Evolutionary conservation across 2,797 vertebrate genomes (phyloP), one percentile per base, ranked within the genome.

Genomic region (Bovichtus variegatus): DNA sequence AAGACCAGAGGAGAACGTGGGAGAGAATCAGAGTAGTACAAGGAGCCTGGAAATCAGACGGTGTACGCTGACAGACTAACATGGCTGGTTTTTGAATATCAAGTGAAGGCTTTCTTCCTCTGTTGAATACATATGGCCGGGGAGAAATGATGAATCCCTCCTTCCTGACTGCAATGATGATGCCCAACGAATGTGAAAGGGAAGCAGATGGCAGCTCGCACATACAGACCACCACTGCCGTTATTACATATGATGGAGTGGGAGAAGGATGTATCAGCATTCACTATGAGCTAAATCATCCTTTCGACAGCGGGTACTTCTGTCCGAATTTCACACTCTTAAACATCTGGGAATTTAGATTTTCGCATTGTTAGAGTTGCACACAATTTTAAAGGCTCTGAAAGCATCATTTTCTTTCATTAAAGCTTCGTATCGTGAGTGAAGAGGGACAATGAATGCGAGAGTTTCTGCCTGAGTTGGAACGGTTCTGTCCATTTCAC

Each of bases 51-150:
- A 81, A 89, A 88, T 90, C 87, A 77, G 70, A 86, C 19, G 16
- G 63, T 68, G 81, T 69, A 46, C 31, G 16, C 71, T 58, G 83
- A 82, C 73, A 59, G 85, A 80, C 73, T 79, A 86, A 87, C 79
- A 83, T 67, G 82, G 53, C 68, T 86, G 74, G 23, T 80, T 87
- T 87, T 58, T 66, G 81, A 89, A 91, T 88, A 88, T 88, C 84
- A 91, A 88, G 81, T 80, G 58, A 83, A 78, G 65, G 36, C 77
- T 71, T 75, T 84, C 66, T 87, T 81, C 59, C 77, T 84, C 83
- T 84, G 86, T 88, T 89, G 83, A 89, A 92, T 92, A 86, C 87
- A 90, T 87, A 82, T 84, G 81, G 79, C 51, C 3, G 2, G 21
- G 69, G 64, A 84, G 77, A 66, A 71, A 69, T 71, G 65, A 88